These are phyloP conservation scores for Platycheirus albimanus DNA, from an alignment of 2,888 invertebrate genomes.

Conservation along the genomic window DNA sequence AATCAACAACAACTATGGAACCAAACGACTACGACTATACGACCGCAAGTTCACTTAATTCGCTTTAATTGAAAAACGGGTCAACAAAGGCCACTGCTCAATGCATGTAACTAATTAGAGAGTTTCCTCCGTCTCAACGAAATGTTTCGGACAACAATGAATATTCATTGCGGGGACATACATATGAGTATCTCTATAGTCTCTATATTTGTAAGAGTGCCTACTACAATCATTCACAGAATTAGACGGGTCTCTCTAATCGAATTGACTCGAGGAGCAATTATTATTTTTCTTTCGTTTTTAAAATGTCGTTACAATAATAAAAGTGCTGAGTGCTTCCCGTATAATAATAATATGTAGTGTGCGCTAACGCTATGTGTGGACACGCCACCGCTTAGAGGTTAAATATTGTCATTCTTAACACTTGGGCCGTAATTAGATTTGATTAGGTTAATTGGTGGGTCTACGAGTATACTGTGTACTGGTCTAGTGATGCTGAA, in stretches of 20 bases:
- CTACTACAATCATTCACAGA: conserved; percentile 43
- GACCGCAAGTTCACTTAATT: conserved; percentile 76
- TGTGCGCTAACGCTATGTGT: conserved; percentile 46
- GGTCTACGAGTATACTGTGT: too few relatives aligned
- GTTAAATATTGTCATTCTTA: conserved; percentile 78
- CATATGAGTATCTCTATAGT: neutral
- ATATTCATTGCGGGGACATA: conserved; percentile 49
- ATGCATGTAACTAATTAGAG: conserved; percentile 82
- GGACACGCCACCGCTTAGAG: conserved; percentile 74
- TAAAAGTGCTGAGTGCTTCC: conserved; percentile 37
- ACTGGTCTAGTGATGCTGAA: conserved; percentile 34
- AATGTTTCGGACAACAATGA: conserved; percentile 72
- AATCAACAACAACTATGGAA: neutral
- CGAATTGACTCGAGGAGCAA: conserved; percentile 73
- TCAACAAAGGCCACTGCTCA: conserved; percentile 83
- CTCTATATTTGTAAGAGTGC: neutral
- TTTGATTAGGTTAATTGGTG: conserved; percentile 75
- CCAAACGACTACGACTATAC: too few relatives aligned
- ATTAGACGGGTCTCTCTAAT: conserved; percentile 71
- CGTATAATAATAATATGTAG: conserved; percentile 33
- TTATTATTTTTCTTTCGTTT: conserved; percentile 56
- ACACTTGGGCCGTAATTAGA: conserved; percentile 77
- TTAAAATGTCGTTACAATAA: conserved; percentile 37
- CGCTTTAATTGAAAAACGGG: conserved; percentile 83
- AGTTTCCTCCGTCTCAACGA: conserved; percentile 72